Base-by-base conservation (phyloP, 1,140 invertebrate species). In the Babylonia areolata region DNA sequence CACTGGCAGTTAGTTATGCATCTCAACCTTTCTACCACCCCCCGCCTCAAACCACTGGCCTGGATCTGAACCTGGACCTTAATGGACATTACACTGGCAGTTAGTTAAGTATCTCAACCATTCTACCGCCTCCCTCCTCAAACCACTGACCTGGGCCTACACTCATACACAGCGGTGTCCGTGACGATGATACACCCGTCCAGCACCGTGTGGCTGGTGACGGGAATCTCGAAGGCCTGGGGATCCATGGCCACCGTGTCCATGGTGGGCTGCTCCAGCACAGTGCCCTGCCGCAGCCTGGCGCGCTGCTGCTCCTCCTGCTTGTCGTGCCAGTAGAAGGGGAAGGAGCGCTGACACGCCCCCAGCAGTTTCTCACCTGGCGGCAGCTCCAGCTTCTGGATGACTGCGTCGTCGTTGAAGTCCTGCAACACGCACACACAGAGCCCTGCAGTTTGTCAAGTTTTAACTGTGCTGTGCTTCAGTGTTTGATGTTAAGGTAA, bases 111-210 rank as follows among this genome's bases (percentile, higher is more conserved):
- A n/a, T n/a, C n/a, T n/a, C n/a, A n/a, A n/a, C n/a, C n/a, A n/a
- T n/a, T n/a, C n/a, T n/a, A n/a, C n/a, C n/a, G n/a, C n/a, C n/a
- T n/a, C n/a, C n/a, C n/a, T n/a, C n/a, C n/a, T n/a, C 20, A 69
- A 37, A 2, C 33, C 71, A 79, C 88, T 90, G 90, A 96, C 96
- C 95, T 96, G 35, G 97, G 94, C 90, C 95, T 94, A 89, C 97
- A 95, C 93, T 96, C 96, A 94, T 97, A 97, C 71, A 97, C 95
- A 90, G 95, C 95, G 89, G 94, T 94, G 93, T 96, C 96, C 58
- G 96, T 97, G 35, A 97, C 95, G 84, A 97, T 94, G 90, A 97
- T 94, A 93, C 96, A 97, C 5, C 96, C 96, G 95, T 92, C 92
- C 75, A 92, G 88, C 20, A 93, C 92, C 33, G 90, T 93, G 88